phyloP scores from a whole-genome alignment of 2,797 vertebrate genomes.

The Sandelia bainsii region DNA sequence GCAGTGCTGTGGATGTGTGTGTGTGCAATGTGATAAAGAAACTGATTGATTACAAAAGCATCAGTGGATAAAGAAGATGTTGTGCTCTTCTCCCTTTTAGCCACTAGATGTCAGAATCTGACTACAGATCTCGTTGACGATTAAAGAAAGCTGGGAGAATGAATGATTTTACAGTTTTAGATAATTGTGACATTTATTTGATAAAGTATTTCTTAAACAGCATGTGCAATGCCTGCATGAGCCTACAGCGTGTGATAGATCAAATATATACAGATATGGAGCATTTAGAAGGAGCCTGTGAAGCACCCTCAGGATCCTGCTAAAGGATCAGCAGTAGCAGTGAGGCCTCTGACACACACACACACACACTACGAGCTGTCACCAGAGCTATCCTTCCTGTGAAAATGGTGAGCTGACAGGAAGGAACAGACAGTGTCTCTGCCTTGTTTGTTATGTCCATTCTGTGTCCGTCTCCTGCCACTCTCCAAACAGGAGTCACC shows the following conservation, averaged over 20 bases:
- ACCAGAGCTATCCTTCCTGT: not conserved
- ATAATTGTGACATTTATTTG: not conserved
- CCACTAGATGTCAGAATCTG: conserved; percentile 48
- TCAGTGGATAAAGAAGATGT: not conserved
- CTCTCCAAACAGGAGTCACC: too few relatives aligned
- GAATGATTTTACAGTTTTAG: not conserved
- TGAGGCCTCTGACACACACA: conserved; percentile 3
- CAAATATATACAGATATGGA: too few relatives aligned
- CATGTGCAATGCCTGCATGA: not conserved
- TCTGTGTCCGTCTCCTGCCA: too few relatives aligned
- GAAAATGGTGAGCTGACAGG: not conserved
- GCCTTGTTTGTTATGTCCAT: too few relatives aligned
- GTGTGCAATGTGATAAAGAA: not conserved
- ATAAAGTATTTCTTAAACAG: not conserved
- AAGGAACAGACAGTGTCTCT: not conserved
- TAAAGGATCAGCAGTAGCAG: conserved; percentile 42
- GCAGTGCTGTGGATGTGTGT: too few relatives aligned
- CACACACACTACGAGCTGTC: not conserved
- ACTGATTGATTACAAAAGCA: too few relatives aligned
- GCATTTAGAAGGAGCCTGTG: not conserved
- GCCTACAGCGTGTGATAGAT: not conserved
- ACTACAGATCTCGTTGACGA: not conserved
- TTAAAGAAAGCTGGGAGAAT: not conserved
- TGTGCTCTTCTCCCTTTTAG: not conserved
- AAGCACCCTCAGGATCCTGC: not conserved